A percentile compares a stretch with the other conserved stretches of the same genome.
phyloP scores from a whole-genome alignment of 2,888 invertebrate species.

The Pteria penguin region DNA sequence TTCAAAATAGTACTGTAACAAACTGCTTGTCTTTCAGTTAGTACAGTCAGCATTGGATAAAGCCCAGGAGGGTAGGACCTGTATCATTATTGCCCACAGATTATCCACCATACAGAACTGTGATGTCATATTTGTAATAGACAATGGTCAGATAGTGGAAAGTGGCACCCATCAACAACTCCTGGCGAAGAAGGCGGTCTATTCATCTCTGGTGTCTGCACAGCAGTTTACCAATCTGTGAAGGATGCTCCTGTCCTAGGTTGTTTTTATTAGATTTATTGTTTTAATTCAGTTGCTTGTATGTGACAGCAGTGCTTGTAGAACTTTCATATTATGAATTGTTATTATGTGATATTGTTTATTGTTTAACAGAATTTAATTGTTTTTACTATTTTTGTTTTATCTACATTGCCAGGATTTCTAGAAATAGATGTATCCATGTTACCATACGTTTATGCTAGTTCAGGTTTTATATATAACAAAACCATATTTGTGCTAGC shows the following conservation, averaged over 20 bases:
- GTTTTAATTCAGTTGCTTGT: no score
- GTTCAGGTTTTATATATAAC: no score
- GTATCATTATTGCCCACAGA: conserved; percentile 81
- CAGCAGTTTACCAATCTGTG: conserved; percentile 57
- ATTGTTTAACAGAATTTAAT: no score
- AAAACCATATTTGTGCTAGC: no score
- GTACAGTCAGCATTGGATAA: conserved; percentile 70
- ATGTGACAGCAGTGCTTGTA: no score
- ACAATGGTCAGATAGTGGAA: conserved; percentile 73
- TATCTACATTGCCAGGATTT: no score
- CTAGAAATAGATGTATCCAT: no score
- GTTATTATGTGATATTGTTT: no score
- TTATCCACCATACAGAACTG: conserved; percentile 81
- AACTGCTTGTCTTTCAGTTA: conserved; percentile 50
- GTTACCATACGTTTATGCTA: no score
- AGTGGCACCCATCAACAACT: conserved; percentile 74
- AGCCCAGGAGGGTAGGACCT: conserved; percentile 79
- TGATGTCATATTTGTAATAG: conserved; percentile 76
- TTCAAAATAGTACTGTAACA: no score
- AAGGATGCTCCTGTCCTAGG: background rate
- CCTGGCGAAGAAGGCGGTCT: conserved; percentile 70
- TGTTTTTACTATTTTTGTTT: no score
- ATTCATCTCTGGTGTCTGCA: conserved; percentile 69
- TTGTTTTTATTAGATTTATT: background rate
- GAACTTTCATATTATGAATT: no score